Base-by-base conservation (phyloP, 2,888 invertebrate species). In the Leptinotarsa rubiginosa region DNA sequence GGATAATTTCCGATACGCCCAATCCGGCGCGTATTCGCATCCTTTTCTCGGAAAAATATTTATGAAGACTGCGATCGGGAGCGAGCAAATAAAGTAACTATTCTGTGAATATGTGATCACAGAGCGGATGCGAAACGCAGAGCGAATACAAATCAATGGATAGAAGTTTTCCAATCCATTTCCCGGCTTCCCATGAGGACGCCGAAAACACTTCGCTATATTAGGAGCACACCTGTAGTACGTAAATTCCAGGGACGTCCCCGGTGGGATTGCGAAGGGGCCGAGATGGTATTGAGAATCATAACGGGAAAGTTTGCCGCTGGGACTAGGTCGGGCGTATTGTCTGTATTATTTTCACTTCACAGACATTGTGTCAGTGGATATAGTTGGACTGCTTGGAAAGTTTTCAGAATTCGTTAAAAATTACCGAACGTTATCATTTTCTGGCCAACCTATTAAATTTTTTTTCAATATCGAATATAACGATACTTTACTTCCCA, bases 151-250 rank as follows among this genome's bases (percentile, higher is more conserved):
- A 87, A 87, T 87, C 87, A 87, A 87, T 87, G 87, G 86, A 87
- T 87, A 84, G 86, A 87, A 87, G 85, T 87, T 87, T 87, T 87
- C 87, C 87, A 87, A 87, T 87, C 87, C 87, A 87, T 87, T 87
- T 87, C 86, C 79, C 76, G 64, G 79, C 65, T 70, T 82, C 82
- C 83, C 81, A 70, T 72, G 81, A 77, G 82, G 77, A 80, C 73
- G 66, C 78, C 78, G 78, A 82, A 83, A 83, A 83, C 84, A 84
- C 84, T 84, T 82, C 82, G 81, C 83, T 81, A 82, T 84, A 85
- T 85, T 85, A 85, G 83, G 82, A 83, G 78, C 84, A 82, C 85
- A 85, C 85, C 85, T 85, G 84, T 84, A 84, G 83, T 83, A 82
- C 79, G 78, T 79, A 77, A 75, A 78, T 73, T 69, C 66, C 76